Percentiles rank a stretch among this genome's conserved stretches.
These are phyloP conservation scores for Solenopsis fugax DNA, from an alignment of 1,140 invertebrate genomes.

Conservation along the genomic window DNA sequence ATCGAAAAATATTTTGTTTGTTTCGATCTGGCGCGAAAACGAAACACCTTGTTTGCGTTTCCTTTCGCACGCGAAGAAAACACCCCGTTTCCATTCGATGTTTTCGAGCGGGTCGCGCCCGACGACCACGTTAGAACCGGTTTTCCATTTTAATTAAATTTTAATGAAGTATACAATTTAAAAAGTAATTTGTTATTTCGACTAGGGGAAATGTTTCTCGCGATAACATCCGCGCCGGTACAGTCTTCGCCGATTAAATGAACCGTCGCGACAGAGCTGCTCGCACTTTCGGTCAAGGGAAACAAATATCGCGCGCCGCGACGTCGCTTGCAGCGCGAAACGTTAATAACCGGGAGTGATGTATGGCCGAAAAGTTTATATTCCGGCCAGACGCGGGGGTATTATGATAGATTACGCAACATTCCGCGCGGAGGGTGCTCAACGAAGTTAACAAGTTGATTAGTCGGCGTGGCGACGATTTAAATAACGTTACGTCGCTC, in stretches of 20 bases:
- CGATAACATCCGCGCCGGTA: background rate
- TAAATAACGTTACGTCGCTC: constrained; percentile 50
- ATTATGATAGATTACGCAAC: constrained; percentile 62
- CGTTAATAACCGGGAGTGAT: constrained; percentile 64
- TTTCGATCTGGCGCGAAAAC: background rate
- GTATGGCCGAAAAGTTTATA: constrained; percentile 66
- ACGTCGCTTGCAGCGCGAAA: constrained; percentile 51
- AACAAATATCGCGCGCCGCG: constrained; percentile 57
- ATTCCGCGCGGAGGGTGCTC: constrained; percentile 36
- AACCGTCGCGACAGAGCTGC: background rate
- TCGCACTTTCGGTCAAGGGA: constrained; percentile 58
- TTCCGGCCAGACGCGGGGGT: constrained; percentile 27
- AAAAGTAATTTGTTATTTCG: constrained; percentile 8
- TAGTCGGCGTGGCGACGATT: constrained; percentile 61
- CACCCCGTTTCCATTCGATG: background rate
- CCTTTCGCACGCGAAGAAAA: background rate
- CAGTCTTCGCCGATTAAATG: constrained; percentile 54
- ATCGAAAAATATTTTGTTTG: constrained; percentile 28
- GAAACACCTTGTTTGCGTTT: background rate
- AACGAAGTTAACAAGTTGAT: constrained; percentile 64
- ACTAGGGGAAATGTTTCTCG: background rate
- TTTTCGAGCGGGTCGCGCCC: constrained; percentile 2
- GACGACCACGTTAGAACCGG: background rate
- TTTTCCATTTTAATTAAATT: constrained; percentile 23
- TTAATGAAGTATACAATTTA: background rate